Conservation (phyloP, 2,113 vertebrate species). For the Ochotona curzoniae region DNA sequence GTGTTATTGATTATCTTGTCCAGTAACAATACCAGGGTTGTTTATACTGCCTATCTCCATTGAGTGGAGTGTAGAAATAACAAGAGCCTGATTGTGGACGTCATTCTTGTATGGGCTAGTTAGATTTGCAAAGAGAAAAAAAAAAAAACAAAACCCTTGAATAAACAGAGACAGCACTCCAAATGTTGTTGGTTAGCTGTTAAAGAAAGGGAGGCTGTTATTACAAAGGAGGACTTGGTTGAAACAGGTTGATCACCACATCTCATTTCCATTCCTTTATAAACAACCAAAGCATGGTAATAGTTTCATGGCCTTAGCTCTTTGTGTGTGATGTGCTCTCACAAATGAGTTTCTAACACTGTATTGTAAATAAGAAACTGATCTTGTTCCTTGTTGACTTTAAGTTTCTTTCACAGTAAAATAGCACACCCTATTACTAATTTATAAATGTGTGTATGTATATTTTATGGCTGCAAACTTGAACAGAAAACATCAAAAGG, state of each 20-base stretch:
- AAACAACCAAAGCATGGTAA: constrained; percentile 24
- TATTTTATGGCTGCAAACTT: constrained; percentile 40
- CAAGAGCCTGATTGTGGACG: constrained; percentile 45
- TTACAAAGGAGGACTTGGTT: constrained; percentile 53
- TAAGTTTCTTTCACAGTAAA: constrained; percentile 9
- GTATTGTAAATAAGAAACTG: constrained; percentile 15
- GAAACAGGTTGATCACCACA: constrained; percentile 38
- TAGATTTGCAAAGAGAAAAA: constrained; percentile 59
- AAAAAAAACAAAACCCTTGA: constrained; percentile 53
- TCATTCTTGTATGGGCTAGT: constrained; percentile 49
- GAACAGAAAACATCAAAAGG: not conserved
- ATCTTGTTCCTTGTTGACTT: not conserved
- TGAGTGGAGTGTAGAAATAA: constrained; percentile 31
- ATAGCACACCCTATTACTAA: not conserved
- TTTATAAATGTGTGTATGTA: constrained; percentile 48
- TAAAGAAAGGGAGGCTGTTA: constrained; percentile 48
- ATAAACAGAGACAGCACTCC: constrained; percentile 52
- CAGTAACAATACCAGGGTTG: constrained; percentile 55
- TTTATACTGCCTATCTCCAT: constrained; percentile 33
- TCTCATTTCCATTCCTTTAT: constrained; percentile 57
- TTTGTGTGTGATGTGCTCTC: not conserved
- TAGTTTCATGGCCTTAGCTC: not conserved
- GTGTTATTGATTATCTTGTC: constrained; percentile 20
- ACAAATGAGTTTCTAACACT: not conserved
- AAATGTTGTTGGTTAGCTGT: constrained; percentile 56